phyloP scores from a whole-genome alignment of 2,797 vertebrate genomes.

The Protonibea diacanthus region DNA sequence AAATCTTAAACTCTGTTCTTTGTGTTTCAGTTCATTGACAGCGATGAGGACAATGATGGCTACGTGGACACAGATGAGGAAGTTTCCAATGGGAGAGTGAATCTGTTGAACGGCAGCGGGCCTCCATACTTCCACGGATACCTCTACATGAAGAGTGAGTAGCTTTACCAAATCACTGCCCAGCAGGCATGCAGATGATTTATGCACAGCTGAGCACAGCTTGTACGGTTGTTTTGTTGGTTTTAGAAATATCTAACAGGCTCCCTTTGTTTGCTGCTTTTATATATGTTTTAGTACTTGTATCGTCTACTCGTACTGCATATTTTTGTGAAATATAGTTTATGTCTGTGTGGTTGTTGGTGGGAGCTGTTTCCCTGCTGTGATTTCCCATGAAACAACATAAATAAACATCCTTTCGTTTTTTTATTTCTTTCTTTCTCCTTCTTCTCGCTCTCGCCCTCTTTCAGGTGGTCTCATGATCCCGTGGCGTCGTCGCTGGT shows the following conservation, averaged over 20 bases:
- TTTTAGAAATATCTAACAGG: conserved; percentile 8
- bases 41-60: conserved; percentile 92
- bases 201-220: conserved; percentile 34
- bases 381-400: conserved; percentile 4
- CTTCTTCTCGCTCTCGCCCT: not conserved
- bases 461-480: conserved; percentile 92
- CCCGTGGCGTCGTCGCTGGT: conserved; percentile 94
- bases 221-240: not conserved
- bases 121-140: conserved; percentile 96
- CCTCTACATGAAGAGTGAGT: conserved; percentile 95
- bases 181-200: conserved; percentile 55
- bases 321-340: not conserved
- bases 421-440: not conserved
- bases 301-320: not conserved
- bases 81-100: conserved; percentile 88
- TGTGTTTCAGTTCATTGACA: conserved; percentile 89
- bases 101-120: conserved; percentile 88
- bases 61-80: conserved; percentile 96
- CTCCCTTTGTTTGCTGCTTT: not conserved
- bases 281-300: not conserved
- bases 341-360: not conserved
- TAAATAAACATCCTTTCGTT: not conserved
- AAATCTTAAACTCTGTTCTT: conserved; percentile 5
- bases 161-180: conserved; percentile 46
- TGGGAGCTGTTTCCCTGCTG: not conserved